Conservation (phyloP, 2,888 invertebrate species). For the Acrobasis repandana region DNA sequence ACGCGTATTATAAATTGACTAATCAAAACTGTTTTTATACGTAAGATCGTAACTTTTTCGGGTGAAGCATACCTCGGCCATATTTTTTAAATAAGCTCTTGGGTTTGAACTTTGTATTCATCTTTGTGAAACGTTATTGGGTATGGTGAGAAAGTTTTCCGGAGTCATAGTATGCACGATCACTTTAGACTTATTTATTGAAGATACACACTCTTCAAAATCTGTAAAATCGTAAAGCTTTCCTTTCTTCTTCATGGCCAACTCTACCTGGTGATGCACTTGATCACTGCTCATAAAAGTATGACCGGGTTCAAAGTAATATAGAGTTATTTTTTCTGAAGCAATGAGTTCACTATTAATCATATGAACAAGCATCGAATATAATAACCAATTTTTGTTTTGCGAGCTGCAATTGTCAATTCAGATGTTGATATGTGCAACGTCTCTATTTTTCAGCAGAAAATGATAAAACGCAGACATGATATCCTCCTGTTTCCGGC, state of each 20-base stretch:
- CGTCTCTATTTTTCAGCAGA: conserved; percentile 29
- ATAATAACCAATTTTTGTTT: conserved; percentile 37
- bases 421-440: conserved; percentile 30
- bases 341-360: conserved; percentile 33
- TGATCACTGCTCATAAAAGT: conserved; percentile 38
- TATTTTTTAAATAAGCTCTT: conserved; percentile 35
- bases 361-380: conserved; percentile 31
- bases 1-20: no score
- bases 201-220: conserved; percentile 33
- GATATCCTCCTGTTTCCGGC: conserved; percentile 31
- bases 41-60: conserved; percentile 28
- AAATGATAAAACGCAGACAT: conserved; percentile 31
- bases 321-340: conserved; percentile 26
- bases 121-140: conserved; percentile 34
- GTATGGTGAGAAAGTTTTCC: conserved; percentile 32
- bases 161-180: conserved; percentile 27
- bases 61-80: conserved; percentile 32
- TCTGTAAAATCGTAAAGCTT: conserved; percentile 34
- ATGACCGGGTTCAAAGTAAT: conserved; percentile 30
- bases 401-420: conserved; percentile 36
- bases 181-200: conserved; percentile 31
- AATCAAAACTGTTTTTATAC: conserved; percentile 32
- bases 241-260: conserved; percentile 33
- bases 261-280: conserved; percentile 35
- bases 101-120: conserved; percentile 35